Evolutionary conservation across 2,113 vertebrate genomes (phyloP).

Genomic region (Pampusana beccarii): DNA sequence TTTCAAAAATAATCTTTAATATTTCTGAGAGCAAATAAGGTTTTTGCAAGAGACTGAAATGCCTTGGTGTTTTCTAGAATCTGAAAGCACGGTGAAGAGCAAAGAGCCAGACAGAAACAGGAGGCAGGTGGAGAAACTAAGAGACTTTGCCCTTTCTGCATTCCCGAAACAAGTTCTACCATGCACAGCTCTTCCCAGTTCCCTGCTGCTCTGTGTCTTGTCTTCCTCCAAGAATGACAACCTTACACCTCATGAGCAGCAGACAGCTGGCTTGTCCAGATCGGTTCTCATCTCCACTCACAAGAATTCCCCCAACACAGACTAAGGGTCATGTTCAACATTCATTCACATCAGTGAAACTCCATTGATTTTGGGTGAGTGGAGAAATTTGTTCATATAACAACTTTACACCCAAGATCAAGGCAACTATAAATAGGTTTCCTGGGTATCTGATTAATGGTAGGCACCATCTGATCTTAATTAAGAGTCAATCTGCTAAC

Average conservation of each 20-base stretch:
- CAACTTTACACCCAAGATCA: neutral
- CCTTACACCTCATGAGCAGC: neutral
- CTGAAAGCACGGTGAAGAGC: neutral
- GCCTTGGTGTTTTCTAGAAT: neutral
- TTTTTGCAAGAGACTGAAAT: neutral
- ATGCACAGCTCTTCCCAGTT: neutral
- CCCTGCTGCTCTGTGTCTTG: neutral
- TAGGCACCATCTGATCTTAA: constrained; percentile 43
- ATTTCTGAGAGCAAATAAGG: neutral
- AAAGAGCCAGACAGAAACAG: neutral
- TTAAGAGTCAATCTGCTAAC: constrained; percentile 43
- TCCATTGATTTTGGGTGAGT: neutral
- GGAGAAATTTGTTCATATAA: neutral
- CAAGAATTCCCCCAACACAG: neutral
- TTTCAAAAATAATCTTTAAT: neutral
- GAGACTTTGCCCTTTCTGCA: neutral
- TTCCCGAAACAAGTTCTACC: neutral
- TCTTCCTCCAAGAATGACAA: neutral
- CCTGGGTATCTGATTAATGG: neutral
- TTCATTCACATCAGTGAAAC: neutral
- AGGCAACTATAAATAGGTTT: neutral
- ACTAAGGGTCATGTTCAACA: neutral
- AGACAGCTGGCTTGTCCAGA: neutral
- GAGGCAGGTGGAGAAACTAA: neutral
- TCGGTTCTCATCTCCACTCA: neutral